Conservation (phyloP, 2,888 invertebrate genomes). For the Cataglyphis cursor region DNA sequence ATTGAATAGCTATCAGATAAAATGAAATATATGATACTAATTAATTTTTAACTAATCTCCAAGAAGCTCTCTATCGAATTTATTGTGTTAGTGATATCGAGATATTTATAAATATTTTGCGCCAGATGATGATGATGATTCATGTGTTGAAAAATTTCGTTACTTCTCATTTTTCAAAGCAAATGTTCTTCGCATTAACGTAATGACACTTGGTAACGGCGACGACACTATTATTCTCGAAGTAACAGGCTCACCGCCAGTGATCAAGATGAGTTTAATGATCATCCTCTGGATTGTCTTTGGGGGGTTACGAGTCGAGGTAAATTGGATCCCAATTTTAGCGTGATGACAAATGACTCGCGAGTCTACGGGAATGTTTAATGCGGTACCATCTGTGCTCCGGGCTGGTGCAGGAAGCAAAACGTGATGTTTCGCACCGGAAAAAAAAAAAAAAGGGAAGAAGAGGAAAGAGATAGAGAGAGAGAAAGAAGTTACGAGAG, state of each 20-base stretch:
- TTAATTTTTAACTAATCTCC: not conserved
- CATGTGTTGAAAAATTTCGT: not conserved
- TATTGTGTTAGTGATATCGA: conserved; percentile 2
- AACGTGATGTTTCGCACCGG: conserved; percentile 59
- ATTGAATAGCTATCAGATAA: not conserved
- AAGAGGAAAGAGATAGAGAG: conserved; percentile 52
- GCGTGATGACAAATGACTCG: conserved; percentile 78
- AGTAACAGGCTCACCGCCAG: conserved; percentile 56
- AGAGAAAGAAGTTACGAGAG: conserved; percentile 41
- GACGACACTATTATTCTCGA: conserved; percentile 56
- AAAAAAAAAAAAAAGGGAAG: conserved; percentile 58
- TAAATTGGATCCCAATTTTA: conserved; percentile 73
- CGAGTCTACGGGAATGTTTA: conserved; percentile 74
- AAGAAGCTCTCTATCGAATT: not conserved
- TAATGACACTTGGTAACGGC: conserved; percentile 65
- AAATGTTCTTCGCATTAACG: conserved; percentile 67
- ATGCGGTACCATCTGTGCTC: conserved; percentile 77
- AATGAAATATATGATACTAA: conserved; percentile 6
- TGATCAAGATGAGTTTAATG: conserved; percentile 74
- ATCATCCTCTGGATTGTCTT: conserved; percentile 71
- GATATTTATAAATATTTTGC: conserved; percentile 25
- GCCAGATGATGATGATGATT: conserved; percentile 13
- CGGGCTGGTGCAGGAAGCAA: conserved; percentile 70
- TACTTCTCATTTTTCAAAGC: conserved; percentile 47
- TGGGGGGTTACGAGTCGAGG: conserved; percentile 63